Evolutionary conservation across 2,797 vertebrate genomes (phyloP).

Genomic region (Leptoclinus maculatus): DNA sequence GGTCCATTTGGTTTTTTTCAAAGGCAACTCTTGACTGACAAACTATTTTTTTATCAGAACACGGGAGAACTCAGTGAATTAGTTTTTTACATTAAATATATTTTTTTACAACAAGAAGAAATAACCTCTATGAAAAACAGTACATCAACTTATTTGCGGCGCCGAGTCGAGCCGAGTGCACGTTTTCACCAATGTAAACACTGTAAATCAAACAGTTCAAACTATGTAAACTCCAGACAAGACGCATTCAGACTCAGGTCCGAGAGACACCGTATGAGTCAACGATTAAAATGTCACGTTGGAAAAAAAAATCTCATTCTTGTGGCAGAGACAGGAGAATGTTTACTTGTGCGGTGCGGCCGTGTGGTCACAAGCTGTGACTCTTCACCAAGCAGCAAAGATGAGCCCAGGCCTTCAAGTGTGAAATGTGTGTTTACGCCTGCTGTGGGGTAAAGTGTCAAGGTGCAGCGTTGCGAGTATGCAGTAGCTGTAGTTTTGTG

Average conservation of each 20-base stretch:
- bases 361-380: constrained; percentile 53
- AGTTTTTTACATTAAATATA: background rate
- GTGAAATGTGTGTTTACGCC: constrained; percentile 5
- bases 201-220: constrained; percentile 31
- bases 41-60: background rate
- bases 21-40: background rate
- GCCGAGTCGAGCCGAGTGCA: constrained; percentile 9
- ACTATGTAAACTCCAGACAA: constrained; percentile 22
- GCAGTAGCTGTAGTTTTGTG: background rate
- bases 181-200: constrained; percentile 32
- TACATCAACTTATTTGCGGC: constrained; percentile 10
- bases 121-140: constrained; percentile 4
- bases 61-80: background rate
- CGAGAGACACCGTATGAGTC: background rate
- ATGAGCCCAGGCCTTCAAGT: accelerated
- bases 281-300: constrained; percentile 28
- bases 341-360: constrained; percentile 29
- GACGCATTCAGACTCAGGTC: background rate
- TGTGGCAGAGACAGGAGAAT: background rate
- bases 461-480: accelerated
- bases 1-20: background rate
- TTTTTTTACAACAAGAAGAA: background rate
- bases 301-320: background rate
- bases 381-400: background rate
- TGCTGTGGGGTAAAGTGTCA: constrained; percentile 8